Conservation (phyloP, 2,888 invertebrate species). For the Drosophila merina region DNA sequence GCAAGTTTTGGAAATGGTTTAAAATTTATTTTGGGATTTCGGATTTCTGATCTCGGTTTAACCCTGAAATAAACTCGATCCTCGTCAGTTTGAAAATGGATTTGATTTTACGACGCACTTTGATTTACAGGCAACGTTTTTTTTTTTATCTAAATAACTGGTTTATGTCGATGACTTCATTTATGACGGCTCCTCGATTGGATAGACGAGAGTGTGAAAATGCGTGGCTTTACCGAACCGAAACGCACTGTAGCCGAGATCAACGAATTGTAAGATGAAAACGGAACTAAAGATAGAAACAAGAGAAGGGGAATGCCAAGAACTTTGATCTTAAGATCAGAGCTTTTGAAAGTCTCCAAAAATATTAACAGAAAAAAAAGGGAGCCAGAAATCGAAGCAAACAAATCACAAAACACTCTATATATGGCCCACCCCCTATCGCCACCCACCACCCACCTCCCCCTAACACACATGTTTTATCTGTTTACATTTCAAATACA, state of each 20-base stretch:
- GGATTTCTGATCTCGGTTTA: not conserved
- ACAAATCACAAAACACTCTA: slow-evolving; percentile 3
- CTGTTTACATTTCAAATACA: slow-evolving; percentile 54
- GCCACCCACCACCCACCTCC: not conserved
- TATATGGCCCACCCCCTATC: not conserved
- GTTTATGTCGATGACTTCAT: slow-evolving; percentile 38
- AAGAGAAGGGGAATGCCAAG: slow-evolving; percentile 3
- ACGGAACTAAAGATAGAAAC: not conserved
- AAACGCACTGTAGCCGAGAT: slow-evolving; percentile 28
- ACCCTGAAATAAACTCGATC: not conserved
- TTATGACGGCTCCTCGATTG: slow-evolving; percentile 16
- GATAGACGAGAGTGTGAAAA: slow-evolving; percentile 25
- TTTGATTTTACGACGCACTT: slow-evolving; percentile 23
- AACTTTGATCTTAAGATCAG: not conserved
- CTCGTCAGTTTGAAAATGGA: slow-evolving; percentile 4
- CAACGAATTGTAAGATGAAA: slow-evolving; percentile 3
- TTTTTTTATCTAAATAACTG: slow-evolving; percentile 28
- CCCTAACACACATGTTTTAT: slow-evolving; percentile 28
- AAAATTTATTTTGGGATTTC: not conserved
- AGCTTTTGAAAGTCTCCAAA: slow-evolving; percentile 1
- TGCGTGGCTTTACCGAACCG: slow-evolving; percentile 28
- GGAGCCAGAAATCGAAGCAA: slow-evolving; percentile 9
- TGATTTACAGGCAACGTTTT: not conserved
- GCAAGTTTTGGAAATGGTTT: not conserved
- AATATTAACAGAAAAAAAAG: not conserved